Percentiles rank a stretch among this genome's conserved stretches.
Evolutionary conservation across 2,113 vertebrate species (phyloP).

Genomic region (Calyptomena viridis): DNA sequence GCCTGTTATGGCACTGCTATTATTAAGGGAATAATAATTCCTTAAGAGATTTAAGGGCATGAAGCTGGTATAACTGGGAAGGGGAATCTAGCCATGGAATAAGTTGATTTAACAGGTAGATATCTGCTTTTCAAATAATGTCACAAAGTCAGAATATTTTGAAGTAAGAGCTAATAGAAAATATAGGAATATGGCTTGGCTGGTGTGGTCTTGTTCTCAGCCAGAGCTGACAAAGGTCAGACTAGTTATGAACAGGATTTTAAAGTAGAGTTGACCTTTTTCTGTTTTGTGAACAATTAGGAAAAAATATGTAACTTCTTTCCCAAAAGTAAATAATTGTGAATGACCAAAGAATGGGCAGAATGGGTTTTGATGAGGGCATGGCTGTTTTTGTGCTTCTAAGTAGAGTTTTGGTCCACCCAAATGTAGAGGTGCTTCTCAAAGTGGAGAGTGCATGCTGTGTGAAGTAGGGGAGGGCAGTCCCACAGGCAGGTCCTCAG

Average conservation of each 20-base stretch:
- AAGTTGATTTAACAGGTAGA: neutral
- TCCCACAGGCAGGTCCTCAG: neutral
- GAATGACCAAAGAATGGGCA: neutral
- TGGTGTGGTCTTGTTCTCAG: neutral
- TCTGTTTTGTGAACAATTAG: neutral
- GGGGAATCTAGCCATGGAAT: neutral
- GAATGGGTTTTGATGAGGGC: neutral
- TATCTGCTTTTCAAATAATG: neutral
- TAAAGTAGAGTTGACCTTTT: neutral
- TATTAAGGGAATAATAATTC: neutral
- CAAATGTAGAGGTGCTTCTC: neutral
- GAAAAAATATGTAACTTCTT: neutral
- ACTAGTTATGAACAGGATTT: neutral
- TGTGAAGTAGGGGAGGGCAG: neutral
- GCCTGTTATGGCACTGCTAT: neutral
- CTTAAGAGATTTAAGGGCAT: neutral
- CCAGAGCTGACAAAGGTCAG: neutral
- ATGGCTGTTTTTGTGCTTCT: neutral
- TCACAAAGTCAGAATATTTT: neutral
- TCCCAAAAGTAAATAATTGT: neutral
- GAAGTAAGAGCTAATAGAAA: neutral
- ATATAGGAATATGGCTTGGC: neutral
- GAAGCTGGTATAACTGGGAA: neutral
- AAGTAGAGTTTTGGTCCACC: neutral
- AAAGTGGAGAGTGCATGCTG: accelerated